Conservation (phyloP, 2,797 vertebrate species). For the Cuculus canorus region DNA sequence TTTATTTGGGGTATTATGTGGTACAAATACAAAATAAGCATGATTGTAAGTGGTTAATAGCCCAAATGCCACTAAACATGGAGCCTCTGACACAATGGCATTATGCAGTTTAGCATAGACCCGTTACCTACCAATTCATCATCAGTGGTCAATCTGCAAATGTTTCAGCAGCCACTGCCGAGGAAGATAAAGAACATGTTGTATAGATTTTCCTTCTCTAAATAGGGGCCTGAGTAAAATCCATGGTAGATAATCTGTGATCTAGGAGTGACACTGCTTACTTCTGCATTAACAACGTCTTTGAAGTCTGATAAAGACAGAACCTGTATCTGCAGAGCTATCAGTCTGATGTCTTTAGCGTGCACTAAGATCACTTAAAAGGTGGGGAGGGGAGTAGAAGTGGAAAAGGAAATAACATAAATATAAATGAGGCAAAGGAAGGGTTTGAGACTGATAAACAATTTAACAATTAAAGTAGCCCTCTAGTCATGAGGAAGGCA, state of each 20-base stretch:
- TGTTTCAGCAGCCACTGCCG: slow-evolving; percentile 5
- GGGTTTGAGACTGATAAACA: slow-evolving; percentile 1
- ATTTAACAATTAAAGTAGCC: not conserved
- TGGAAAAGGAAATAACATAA: not conserved
- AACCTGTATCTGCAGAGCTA: not conserved
- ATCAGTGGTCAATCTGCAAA: slow-evolving; percentile 15
- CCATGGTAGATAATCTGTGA: slow-evolving; percentile 39
- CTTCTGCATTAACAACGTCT: slow-evolving; percentile 26
- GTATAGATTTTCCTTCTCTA: slow-evolving; percentile 60
- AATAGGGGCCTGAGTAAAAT: not conserved
- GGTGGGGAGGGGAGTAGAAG: not conserved
- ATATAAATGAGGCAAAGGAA: slow-evolving; percentile 16
- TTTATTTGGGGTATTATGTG: not conserved
- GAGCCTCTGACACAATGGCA: not conserved
- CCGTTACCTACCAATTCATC: slow-evolving; percentile 31
- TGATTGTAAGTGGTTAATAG: not conserved
- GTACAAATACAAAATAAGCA: not conserved
- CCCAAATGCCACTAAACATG: not conserved
- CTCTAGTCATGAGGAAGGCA: not conserved
- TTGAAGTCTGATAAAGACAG: not conserved
- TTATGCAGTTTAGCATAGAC: not conserved
- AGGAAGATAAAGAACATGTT: slow-evolving; percentile 30
- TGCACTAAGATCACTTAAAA: not conserved
- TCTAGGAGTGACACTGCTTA: not conserved
- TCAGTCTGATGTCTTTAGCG: not conserved